Conservation (phyloP, 2,797 vertebrate genomes). For the Balearica regulorum region DNA sequence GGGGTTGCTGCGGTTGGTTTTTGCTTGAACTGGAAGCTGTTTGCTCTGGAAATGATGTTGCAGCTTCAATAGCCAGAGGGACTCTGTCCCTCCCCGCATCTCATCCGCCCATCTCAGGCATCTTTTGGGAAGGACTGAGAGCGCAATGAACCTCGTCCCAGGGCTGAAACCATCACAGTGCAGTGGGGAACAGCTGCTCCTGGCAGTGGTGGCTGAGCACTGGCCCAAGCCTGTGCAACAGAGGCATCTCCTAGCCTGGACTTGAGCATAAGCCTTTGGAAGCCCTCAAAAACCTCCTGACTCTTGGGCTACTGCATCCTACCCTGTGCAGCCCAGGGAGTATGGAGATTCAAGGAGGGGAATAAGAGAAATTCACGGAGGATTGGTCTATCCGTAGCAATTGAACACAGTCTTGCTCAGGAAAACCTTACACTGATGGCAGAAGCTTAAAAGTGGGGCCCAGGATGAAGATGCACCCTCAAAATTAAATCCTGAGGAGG, state of each 20-base stretch:
- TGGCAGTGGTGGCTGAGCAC: background rate
- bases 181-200: background rate
- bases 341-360: background rate
- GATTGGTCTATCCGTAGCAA: background rate
- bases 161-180: background rate
- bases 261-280: background rate
- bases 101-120: background rate
- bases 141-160: background rate
- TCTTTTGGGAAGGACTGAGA: background rate
- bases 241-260: background rate
- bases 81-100: background rate
- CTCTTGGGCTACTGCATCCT: background rate
- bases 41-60: background rate
- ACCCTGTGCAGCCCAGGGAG: accelerated
- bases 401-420: background rate
- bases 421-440: background rate
- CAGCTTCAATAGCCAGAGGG: background rate
- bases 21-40: background rate
- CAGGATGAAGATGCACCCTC: background rate
- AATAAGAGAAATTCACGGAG: background rate
- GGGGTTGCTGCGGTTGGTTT: background rate
- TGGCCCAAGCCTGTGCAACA: background rate
- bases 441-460: background rate
- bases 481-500: background rate
- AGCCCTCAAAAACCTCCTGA: background rate